Conservation (phyloP, 2,888 invertebrate genomes). For the Sphinx pinastri region DNA sequence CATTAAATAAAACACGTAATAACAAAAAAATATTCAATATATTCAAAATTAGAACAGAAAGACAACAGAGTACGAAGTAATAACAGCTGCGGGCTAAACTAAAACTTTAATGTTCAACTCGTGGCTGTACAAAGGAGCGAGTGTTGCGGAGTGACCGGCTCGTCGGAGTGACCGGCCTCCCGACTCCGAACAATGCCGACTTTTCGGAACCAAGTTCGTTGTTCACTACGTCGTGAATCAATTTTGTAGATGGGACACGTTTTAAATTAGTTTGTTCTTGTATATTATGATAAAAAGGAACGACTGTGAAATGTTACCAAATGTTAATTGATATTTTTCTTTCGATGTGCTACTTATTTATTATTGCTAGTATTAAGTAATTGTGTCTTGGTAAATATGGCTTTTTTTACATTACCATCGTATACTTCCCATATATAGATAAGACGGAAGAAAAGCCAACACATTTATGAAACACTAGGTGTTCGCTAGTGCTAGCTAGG, state of each 20-base stretch:
- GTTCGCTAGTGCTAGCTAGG: no score
- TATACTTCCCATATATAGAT: no score
- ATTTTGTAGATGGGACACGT: not conserved
- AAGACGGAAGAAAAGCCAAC: no score
- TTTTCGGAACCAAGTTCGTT: conserved; percentile 2
- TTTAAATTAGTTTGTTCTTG: not conserved
- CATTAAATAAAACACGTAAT: not conserved
- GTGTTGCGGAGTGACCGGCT: conserved; percentile 10
- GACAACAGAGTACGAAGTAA: not conserved
- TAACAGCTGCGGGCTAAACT: conserved; percentile 10
- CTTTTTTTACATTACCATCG: no score
- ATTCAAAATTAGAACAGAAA: not conserved
- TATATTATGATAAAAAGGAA: no score
- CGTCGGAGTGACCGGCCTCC: not conserved
- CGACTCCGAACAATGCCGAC: conserved; percentile 4
- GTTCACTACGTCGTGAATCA: not conserved
- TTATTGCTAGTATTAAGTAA: no score
- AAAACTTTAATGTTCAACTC: conserved; percentile 13
- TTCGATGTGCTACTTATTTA: no score
- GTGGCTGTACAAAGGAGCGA: conserved; percentile 1
- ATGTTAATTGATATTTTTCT: no score
- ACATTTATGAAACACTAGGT: no score
- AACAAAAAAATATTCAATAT: not conserved
- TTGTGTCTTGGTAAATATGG: no score
- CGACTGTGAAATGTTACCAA: no score